Conservation (phyloP, 2,797 vertebrate genomes). For the Lacerta bilineata region DNA sequence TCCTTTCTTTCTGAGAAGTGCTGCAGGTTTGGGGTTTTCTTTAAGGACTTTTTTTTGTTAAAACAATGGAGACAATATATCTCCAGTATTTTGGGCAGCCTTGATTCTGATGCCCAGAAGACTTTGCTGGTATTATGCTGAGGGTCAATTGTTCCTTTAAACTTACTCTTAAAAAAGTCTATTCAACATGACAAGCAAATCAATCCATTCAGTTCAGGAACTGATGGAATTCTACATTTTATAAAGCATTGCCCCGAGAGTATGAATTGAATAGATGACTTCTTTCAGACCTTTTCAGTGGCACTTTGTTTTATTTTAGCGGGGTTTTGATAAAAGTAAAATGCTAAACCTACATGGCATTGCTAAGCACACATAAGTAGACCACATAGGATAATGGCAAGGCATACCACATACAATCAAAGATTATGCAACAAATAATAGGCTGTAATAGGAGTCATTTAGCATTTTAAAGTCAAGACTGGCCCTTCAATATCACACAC, state of each 20-base stretch:
- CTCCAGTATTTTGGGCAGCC: slow-evolving; percentile 73
- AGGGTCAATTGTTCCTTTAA: slow-evolving; percentile 82
- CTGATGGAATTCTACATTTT: slow-evolving; percentile 82
- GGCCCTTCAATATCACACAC: neutral
- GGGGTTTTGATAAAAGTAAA: slow-evolving; percentile 67
- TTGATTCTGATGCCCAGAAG: slow-evolving; percentile 74
- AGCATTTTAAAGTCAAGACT: neutral
- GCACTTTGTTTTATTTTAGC: slow-evolving; percentile 69
- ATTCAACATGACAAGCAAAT: slow-evolving; percentile 82
- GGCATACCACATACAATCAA: slow-evolving; percentile 45
- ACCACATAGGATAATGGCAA: slow-evolving; percentile 47
- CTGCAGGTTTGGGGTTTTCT: slow-evolving; percentile 3
- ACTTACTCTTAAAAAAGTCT: slow-evolving; percentile 80
- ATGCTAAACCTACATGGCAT: slow-evolving; percentile 54
- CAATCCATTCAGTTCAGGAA: slow-evolving; percentile 81
- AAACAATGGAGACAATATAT: slow-evolving; percentile 72
- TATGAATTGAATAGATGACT: slow-evolving; percentile 78
- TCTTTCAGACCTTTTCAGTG: slow-evolving; percentile 74
- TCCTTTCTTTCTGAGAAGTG: slow-evolving; percentile 50
- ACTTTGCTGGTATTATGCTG: slow-evolving; percentile 65
- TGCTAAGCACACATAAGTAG: slow-evolving; percentile 60
- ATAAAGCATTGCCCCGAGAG: slow-evolving; percentile 76
- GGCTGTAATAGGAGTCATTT: neutral
- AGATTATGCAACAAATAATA: slow-evolving; percentile 2
- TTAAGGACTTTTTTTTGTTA: slow-evolving; percentile 48